Base-by-base conservation (phyloP, 2,888 invertebrate species). In the Heliconius ismenius region DNA sequence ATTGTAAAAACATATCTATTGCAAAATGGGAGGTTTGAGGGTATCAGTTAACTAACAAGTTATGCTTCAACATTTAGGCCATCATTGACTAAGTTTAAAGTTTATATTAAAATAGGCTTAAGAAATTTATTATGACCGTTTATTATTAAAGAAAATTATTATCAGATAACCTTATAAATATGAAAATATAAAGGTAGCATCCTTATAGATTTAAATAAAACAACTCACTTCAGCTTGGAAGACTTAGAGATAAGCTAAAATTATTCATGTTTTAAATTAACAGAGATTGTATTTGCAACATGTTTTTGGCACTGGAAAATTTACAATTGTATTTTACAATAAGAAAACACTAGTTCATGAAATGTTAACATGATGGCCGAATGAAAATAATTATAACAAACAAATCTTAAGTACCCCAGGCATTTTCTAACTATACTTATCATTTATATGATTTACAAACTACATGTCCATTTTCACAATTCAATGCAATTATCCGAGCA, bases 401-500 rank as follows among this genome's bases (percentile, higher is more conserved):
- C 78, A 79, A 78, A 74, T 69, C 70, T 79, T 76, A 81, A 80
- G 79, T 81, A 81, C 79, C 65, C 49, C 75, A 74, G 73, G 72
- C 73, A 76, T 76, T 76, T 77, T 75, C 73, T 78, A 79, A 58
- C 76, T 76, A 74, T 69, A 72, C 68, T 72, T 62, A 70, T 74
- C 70, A 63, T 10, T 63, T 63, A 54, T 58, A 70, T 58, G 32
- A 58, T 70, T 70, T 73, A 78, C 63, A 62, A 43, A 77, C 78
- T 78, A 79, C 74, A 75, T 80, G 81, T 81, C 80, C 85, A 84
- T 84, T 80, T 83, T 80, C 82, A 81, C 75, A 73, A 77, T 73
- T 73, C 73, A 81, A 87, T 86, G 87, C 87, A 88, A 88, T 88
- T 87, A 87, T 84, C 77, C 85, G 86, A 87, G 88, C 87, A 91